Percentiles rank a stretch among this genome's conserved stretches.
phyloP scores from a whole-genome alignment of 2,888 invertebrate species.

The Ophioninae sp. region DNA sequence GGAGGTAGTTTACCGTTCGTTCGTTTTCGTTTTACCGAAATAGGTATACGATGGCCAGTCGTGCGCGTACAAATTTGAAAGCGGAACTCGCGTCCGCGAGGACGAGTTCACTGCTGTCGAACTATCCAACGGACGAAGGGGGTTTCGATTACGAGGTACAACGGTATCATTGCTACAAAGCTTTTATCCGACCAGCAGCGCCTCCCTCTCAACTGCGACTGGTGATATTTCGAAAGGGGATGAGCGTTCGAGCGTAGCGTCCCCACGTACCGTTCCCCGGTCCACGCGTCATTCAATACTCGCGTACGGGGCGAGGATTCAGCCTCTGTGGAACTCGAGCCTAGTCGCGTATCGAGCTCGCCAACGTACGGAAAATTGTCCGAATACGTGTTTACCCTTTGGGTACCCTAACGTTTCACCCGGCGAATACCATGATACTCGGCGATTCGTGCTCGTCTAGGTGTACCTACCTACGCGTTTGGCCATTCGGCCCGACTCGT shows the following conservation, averaged over 20 bases:
- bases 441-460: neutral
- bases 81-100: slow-evolving; percentile 23
- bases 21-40: slow-evolving; percentile 18
- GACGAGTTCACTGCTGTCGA: slow-evolving; percentile 60
- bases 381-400: slow-evolving; percentile 20
- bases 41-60: slow-evolving; percentile 34
- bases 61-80: slow-evolving; percentile 52
- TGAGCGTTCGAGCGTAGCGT: slow-evolving; percentile 6
- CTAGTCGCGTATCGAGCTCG: slow-evolving; percentile 49
- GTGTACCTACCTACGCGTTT: too few relatives aligned
- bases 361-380: slow-evolving; percentile 63
- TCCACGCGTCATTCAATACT: slow-evolving; percentile 51
- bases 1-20: too few relatives aligned
- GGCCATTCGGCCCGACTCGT: neutral
- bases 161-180: slow-evolving; percentile 78
- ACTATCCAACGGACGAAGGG: slow-evolving; percentile 63
- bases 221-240: slow-evolving; percentile 32
- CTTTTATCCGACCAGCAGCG: slow-evolving; percentile 65
- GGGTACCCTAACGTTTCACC: neutral
- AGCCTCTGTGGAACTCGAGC: slow-evolving; percentile 71
- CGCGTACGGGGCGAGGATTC: slow-evolving; percentile 46
- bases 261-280: slow-evolving; percentile 27
- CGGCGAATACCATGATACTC: neutral
- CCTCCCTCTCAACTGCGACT: slow-evolving; percentile 55
- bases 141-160: slow-evolving; percentile 76